Percentiles rank a stretch among this genome's conserved stretches.
phyloP scores from a whole-genome alignment of 2,797 vertebrate genomes.

The Sebastiscus tertius region DNA sequence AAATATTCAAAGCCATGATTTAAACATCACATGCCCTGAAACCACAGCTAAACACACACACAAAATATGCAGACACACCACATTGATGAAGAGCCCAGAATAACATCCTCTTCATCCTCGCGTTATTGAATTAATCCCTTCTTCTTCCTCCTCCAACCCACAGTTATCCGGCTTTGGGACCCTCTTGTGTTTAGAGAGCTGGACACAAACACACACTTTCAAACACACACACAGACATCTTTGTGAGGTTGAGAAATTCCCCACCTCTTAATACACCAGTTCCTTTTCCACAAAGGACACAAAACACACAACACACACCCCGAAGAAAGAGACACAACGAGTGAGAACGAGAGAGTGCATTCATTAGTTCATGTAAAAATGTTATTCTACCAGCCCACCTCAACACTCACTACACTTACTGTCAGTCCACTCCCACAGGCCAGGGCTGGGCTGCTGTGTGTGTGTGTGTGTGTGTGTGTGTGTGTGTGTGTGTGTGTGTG shows the following conservation, averaged over 20 bases:
- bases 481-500: conserved; percentile 2
- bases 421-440: background rate
- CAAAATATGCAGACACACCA: conserved; percentile 8
- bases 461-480: conserved; percentile 12
- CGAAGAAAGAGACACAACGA: background rate
- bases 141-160: conserved; percentile 12
- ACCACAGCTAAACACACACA: conserved; percentile 21
- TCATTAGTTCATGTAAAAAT: conserved; percentile 2
- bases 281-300: conserved; percentile 1
- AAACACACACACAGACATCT: conserved; percentile 12
- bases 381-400: background rate
- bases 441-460: background rate
- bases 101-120: conserved; percentile 54
- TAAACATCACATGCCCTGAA: background rate
- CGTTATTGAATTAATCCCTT: conserved; percentile 2
- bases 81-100: conserved; percentile 52
- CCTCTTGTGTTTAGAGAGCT: conserved; percentile 15
- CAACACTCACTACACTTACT: background rate
- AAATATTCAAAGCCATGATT: conserved; percentile 20
- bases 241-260: conserved; percentile 20
- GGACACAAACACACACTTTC: background rate
- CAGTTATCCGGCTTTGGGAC: background rate
- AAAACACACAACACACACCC: conserved; percentile 20
- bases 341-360: background rate
- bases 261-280: background rate